Base-by-base conservation (phyloP, 2,888 invertebrate species). In the Cistogaster globosa region DNA sequence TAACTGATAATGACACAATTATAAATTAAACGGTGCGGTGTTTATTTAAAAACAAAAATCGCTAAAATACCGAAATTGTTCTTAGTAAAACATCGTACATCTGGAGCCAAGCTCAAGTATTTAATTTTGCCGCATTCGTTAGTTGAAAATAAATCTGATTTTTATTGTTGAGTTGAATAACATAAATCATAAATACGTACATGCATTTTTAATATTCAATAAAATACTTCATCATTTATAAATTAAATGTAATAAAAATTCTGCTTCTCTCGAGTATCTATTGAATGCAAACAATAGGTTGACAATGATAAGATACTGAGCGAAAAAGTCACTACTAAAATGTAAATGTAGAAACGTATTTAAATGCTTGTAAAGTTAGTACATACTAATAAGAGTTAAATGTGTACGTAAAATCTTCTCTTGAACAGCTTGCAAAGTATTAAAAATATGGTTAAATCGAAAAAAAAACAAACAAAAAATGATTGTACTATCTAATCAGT, bases 401-500 rank as follows among this genome's bases (percentile, higher is more conserved):
- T n/a, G n/a, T n/a, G n/a, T n/a, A n/a, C n/a, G n/a, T 16, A 53
- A 63, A 78, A 32, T 58, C 11, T 69, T 55, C 45, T 58, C 38
- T 38, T 62, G 32, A 72, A 77, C 32, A 42, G 20, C 60, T 60
- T 9, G 16, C 5, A 38, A 48, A 76, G 36, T 57, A 26, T 6
- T 42, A 51, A 63, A 76, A 63, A 0, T 51, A 1, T 45, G 5
- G 12, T 45, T 9, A 45, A 67, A 51, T 11, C 18, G 58, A 72
- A 45, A 11, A 53, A 32, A 45, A 9, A 65, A 58, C 76, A 81
- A 12, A 26, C 7, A 72, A 69, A 8, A 62, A 51, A 4, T 69
- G 22, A 74, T 81, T 77, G 38, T 82, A 86, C 87, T 88, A 88
- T 88, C 88, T 88, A 88, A 88, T 88, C 88, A 65, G 38, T 84